A percentile compares a stretch with the other conserved stretches of the same genome.
These are phyloP conservation scores for Pogona vitticeps DNA, from an alignment of 2,113 vertebrate genomes.

Conservation along the genomic window DNA sequence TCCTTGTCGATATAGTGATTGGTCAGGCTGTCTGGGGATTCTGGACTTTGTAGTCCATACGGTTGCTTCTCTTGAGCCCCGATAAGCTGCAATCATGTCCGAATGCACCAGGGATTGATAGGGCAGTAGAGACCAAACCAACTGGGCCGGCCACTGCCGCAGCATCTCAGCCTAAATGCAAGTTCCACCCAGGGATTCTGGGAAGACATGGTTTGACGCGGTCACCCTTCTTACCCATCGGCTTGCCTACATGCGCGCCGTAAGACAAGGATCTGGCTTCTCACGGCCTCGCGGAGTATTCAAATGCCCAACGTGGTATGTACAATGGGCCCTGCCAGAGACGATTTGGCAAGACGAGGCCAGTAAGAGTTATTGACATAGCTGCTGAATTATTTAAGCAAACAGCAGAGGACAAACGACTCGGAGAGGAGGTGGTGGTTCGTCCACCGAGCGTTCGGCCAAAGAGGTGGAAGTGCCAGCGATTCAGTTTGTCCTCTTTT, in stretches of 20 bases:
- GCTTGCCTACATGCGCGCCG: not conserved
- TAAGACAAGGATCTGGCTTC: not conserved
- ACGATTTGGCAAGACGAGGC: not conserved
- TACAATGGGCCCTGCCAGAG: not conserved
- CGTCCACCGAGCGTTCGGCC: not conserved
- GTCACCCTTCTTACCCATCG: not conserved
- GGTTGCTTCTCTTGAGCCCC: too few species aligned
- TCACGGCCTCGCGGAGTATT: not conserved
- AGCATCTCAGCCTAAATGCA: too few species aligned
- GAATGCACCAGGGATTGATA: too few species aligned
- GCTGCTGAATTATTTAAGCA: constrained; percentile 32
- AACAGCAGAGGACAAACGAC: constrained; percentile 34
- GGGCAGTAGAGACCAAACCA: too few species aligned
- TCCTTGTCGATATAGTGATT: too few species aligned
- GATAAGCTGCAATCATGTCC: too few species aligned
- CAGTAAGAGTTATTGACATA: constrained; percentile 8
- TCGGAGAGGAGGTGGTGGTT: not conserved
- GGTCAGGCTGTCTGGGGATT: too few species aligned
- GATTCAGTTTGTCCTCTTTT: not conserved
- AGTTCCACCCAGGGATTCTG: too few species aligned
- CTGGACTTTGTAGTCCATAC: too few species aligned
- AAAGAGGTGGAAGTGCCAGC: not conserved
- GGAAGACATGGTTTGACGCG: too few species aligned
- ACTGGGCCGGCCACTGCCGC: too few species aligned
- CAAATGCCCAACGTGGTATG: not conserved